These are phyloP conservation scores for Microchrysa polita DNA, from an alignment of 2,888 invertebrate species.

Conservation along the genomic window DNA sequence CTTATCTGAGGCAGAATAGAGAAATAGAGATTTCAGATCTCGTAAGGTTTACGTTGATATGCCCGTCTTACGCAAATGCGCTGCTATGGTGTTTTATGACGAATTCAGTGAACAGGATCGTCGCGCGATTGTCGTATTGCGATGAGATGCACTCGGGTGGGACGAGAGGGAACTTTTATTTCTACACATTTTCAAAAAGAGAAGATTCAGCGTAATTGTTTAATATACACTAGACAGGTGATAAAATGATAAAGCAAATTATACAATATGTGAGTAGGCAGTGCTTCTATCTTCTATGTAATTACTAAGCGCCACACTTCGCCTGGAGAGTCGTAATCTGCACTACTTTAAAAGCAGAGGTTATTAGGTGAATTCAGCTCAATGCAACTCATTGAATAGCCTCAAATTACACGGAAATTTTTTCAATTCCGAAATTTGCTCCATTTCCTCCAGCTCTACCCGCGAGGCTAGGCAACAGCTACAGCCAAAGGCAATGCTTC, in stretches of 20 bases:
- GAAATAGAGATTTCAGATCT: neutral
- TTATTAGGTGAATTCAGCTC: too few relatives aligned
- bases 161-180: neutral
- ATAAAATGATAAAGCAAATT: too few relatives aligned
- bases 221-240: neutral
- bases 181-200: neutral
- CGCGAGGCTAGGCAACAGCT: too few relatives aligned
- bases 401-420: too few relatives aligned
- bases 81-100: neutral
- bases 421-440: too few relatives aligned
- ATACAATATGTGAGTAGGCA: neutral
- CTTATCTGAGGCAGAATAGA: neutral
- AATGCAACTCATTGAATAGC: too few relatives aligned
- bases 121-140: too few relatives aligned
- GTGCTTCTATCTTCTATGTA: constrained; percentile 1
- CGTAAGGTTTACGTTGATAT: neutral
- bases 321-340: neutral
- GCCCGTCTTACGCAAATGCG: constrained; percentile 6
- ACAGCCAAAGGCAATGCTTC: too few relatives aligned
- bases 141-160: too few relatives aligned
- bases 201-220: neutral
- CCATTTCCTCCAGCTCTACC: too few relatives aligned
- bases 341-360: too few relatives aligned
- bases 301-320: constrained; percentile 1
- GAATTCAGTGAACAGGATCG: constrained; percentile 32